Evolutionary conservation across 2,113 vertebrate genomes (phyloP).

Genomic region (Perccottus glenii): DNA sequence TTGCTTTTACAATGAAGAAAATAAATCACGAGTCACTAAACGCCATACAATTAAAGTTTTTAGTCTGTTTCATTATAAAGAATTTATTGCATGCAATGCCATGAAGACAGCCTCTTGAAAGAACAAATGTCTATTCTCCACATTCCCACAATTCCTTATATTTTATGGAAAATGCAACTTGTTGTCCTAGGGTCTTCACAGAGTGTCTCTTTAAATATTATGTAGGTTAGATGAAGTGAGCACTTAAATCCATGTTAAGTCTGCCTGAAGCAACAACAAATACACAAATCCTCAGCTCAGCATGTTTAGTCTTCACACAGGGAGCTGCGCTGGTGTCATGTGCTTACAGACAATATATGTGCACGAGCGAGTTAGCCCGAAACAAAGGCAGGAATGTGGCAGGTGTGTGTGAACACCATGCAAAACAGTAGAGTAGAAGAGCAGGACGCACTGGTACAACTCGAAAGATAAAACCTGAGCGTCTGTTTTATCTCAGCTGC

Average conservation of each 20-base stretch:
- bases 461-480: not conserved
- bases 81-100: too few relatives aligned
- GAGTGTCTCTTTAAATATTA: constrained; percentile 6
- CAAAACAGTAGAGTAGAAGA: not conserved
- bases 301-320: constrained; percentile 24
- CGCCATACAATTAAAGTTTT: too few relatives aligned
- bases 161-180: too few relatives aligned
- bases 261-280: constrained; percentile 17
- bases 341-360: constrained; percentile 38
- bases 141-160: not conserved
- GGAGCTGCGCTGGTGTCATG: constrained; percentile 36
- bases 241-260: constrained; percentile 43
- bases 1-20: too few relatives aligned
- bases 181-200: not conserved
- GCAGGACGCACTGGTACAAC: not conserved
- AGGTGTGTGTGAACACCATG: constrained; percentile 44
- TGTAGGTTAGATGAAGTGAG: constrained; percentile 15
- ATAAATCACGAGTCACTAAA: too few relatives aligned
- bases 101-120: too few relatives aligned
- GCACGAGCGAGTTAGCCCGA: constrained; percentile 15
- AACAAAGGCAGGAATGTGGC: constrained; percentile 56
- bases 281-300: constrained; percentile 12
- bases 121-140: too few relatives aligned
- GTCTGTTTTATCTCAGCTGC: not conserved
- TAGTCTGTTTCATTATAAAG: too few relatives aligned